Conservation (phyloP, 2,797 vertebrate genomes). For the Phalloptychus januarius region DNA sequence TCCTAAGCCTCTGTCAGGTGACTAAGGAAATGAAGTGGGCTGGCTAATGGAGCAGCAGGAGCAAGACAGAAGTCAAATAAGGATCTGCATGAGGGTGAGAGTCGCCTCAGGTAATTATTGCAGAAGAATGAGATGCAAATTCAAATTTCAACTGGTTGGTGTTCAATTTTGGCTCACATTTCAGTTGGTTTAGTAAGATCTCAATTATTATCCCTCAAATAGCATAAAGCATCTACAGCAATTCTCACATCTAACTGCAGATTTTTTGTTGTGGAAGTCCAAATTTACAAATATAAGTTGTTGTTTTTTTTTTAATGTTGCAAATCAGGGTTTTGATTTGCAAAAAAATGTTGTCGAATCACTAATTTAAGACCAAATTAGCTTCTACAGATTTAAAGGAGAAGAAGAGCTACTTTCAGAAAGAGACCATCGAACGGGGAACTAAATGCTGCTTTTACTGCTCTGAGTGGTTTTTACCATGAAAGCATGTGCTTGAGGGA, state of each 20-base stretch:
- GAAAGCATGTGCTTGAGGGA: not conserved
- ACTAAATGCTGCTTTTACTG: not conserved
- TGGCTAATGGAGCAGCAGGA: constrained; percentile 15
- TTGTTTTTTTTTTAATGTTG: no score
- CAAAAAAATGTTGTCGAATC: not conserved
- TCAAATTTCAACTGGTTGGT: not conserved
- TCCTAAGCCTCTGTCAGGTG: constrained; percentile 59
- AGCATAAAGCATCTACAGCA: not conserved
- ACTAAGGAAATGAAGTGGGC: constrained; percentile 40
- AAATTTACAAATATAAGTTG: not conserved
- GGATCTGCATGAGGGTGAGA: constrained; percentile 42
- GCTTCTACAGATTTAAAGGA: not conserved
- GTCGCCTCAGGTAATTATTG: constrained; percentile 14
- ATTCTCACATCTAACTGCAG: not conserved
- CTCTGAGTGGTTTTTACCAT: not conserved
- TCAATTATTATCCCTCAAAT: not conserved
- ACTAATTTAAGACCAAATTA: not conserved
- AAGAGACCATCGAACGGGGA: not conserved
- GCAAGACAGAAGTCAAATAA: constrained; percentile 30
- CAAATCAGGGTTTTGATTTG: no score
- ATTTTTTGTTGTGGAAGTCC: not conserved
- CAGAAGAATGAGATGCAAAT: not conserved
- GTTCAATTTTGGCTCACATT: not conserved
- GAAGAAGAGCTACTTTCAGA: not conserved
- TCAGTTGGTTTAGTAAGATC: not conserved